Evolutionary conservation across 2,113 vertebrate genomes (phyloP).

Genomic region (Origma solitaria): DNA sequence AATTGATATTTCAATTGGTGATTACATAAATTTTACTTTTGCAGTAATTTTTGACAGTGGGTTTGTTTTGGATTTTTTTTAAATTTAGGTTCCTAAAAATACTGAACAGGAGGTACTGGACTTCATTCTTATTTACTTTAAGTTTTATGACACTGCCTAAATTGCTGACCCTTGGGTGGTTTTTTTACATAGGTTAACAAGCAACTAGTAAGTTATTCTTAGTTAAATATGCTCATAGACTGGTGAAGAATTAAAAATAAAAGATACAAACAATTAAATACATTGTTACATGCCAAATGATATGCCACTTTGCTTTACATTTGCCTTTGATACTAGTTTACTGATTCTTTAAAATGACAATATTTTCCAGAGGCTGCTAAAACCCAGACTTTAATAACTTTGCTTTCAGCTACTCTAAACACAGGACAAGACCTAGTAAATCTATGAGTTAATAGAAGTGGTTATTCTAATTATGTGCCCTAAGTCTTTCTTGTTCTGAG

Average conservation of each 20-base stretch:
- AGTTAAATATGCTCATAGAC: not conserved
- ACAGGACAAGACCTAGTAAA: not conserved
- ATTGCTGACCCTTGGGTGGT: not conserved
- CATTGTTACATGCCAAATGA: not conserved
- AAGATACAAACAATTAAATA: not conserved
- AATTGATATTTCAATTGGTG: not conserved
- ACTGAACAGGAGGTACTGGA: accelerated
- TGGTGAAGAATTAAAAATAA: not conserved
- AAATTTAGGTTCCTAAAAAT: not conserved
- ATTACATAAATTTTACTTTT: not conserved
- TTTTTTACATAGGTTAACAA: not conserved
- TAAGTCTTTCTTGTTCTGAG: not conserved
- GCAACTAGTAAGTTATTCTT: not conserved
- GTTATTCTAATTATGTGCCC: not conserved
- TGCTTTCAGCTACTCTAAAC: not conserved
- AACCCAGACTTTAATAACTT: not conserved
- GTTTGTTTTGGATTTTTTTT: not conserved
- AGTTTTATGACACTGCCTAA: not conserved
- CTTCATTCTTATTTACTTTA: not conserved
- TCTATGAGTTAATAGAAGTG: not conserved
- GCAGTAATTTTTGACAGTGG: not conserved
- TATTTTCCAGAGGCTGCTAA: not conserved
- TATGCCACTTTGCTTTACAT: not conserved
- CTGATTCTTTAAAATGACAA: not conserved
- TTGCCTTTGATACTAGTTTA: not conserved